These are phyloP conservation scores for Micrasema longulum DNA, from an alignment of 1,140 invertebrate species.

Conservation along the genomic window DNA sequence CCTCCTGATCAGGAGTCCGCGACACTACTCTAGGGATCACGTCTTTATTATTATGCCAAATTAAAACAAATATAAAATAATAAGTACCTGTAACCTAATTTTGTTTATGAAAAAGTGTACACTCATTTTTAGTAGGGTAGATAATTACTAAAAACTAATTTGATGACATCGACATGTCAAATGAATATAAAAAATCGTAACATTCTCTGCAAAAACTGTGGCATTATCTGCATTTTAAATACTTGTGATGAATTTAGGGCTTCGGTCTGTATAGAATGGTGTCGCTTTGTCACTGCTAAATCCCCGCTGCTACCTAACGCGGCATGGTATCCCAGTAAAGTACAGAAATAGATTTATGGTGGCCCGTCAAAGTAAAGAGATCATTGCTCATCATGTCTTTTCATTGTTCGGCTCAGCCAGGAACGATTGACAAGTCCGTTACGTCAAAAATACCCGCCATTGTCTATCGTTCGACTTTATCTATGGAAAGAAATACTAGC, in stretches of 20 bases:
- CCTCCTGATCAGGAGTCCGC: too few relatives aligned
- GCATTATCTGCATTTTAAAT: too few relatives aligned
- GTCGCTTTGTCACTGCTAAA: slow-evolving; percentile 23
- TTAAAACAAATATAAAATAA: too few relatives aligned
- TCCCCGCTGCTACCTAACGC: slow-evolving; percentile 10
- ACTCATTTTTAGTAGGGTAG: too few relatives aligned
- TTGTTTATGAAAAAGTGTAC: too few relatives aligned
- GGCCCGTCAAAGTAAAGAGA: slow-evolving; percentile 40
- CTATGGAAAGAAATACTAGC: slow-evolving; percentile 24
- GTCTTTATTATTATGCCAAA: too few relatives aligned
- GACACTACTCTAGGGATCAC: too few relatives aligned
- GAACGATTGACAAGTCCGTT: slow-evolving; percentile 19
- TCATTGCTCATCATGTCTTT: slow-evolving; percentile 45
- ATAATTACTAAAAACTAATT: too few relatives aligned
- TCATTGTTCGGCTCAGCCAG: slow-evolving; percentile 31
- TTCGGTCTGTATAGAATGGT: neutral
- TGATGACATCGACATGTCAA: too few relatives aligned
- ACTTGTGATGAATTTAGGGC: slow-evolving; percentile 37
- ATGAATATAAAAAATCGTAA: too few relatives aligned
- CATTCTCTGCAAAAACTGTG: too few relatives aligned
- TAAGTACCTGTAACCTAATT: too few relatives aligned
- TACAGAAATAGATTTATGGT: slow-evolving; percentile 39
- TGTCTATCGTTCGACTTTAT: slow-evolving; percentile 15
- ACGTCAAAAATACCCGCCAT: slow-evolving; percentile 33
- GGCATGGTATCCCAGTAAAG: neutral